Base-by-base conservation (phyloP, 1,140 invertebrate species). In the Colletes gigas region DNA sequence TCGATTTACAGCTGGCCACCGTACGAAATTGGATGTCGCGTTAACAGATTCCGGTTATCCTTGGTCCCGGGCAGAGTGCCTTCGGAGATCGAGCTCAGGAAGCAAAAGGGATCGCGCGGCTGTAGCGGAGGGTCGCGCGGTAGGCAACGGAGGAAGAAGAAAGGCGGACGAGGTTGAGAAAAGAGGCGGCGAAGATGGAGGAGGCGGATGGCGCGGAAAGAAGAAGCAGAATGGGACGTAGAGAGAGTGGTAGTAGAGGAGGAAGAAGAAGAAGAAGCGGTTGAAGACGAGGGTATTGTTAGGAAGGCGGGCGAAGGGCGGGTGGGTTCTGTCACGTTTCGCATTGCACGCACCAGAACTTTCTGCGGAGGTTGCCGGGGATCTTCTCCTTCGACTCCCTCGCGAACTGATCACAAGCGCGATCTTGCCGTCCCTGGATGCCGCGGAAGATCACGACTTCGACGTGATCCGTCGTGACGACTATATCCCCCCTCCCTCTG, bases 341-440 rank as follows among this genome's bases (percentile, higher is more conserved):
- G 88, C 89, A 92, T 92, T 91, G 90, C 91, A 92, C 91, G 91
- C 91, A 92, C 88, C 84, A 83, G 87, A 88, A 88, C 85, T 90
- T 87, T 88, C 81, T 86, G 81, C 67, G 70, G 84, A 86, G 84
- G 80, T 88, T 83, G 82, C 78, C 71, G 83, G 67, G 75, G 79
- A 86, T 89, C 87, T 19, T 77, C 80, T 82, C 67, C 67, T 82
- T 87, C 73, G 73, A 76, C 81, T 86, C 81, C 84, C 83, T 76
- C 81, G 81, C 81, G 81, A 87, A 72, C 88, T 90, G 90, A 91
- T 91, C 90, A 88, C 88, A 87, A 88, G 88, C 86, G 83, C 84
- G 89, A 91, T 91, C 88, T 88, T 66, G 77, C 85, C 84, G 83
- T 85, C 81, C 88, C 78, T 87, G 77, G 81, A 69, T 80, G 82